Conservation (phyloP, 2,888 invertebrate genomes). For the Macrophya annulata region DNA sequence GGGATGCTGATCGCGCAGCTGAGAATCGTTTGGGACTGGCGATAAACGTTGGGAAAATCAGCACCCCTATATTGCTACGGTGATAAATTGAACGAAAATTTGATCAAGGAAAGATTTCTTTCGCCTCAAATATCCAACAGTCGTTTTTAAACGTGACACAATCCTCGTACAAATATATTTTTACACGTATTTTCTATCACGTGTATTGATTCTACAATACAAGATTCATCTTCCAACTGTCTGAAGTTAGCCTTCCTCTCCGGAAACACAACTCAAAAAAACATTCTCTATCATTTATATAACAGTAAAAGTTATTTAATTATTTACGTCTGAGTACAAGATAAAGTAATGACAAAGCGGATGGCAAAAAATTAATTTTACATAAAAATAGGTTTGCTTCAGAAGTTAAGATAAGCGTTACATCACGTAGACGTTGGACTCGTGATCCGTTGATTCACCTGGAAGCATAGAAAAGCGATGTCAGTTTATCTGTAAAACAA, state of each 20-base stretch:
- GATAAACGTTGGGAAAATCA: conserved; percentile 18
- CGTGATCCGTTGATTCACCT: not conserved
- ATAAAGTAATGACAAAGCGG: not conserved
- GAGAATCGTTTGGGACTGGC: not conserved
- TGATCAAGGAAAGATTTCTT: not conserved
- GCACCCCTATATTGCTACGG: not conserved
- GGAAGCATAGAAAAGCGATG: not conserved
- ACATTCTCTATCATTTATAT: not conserved
- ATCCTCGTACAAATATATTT: not conserved
- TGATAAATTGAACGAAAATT: not conserved
- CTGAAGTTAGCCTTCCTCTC: too few relatives aligned
- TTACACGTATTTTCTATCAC: too few relatives aligned
- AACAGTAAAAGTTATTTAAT: not conserved
- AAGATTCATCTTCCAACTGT: too few relatives aligned
- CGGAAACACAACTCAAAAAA: too few relatives aligned
- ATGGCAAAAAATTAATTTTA: not conserved
- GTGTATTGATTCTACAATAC: too few relatives aligned
- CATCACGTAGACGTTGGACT: not conserved
- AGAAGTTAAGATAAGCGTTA: not conserved
- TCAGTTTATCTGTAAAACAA: too few relatives aligned
- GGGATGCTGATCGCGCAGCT: conserved; percentile 13
- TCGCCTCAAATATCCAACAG: not conserved
- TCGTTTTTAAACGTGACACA: too few relatives aligned
- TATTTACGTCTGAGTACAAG: not conserved
- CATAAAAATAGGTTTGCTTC: not conserved